Evolutionary conservation across 92 coral and sea anemone genomes (phyloP).

Genomic region (Epizoanthus illoricatus): DNA sequence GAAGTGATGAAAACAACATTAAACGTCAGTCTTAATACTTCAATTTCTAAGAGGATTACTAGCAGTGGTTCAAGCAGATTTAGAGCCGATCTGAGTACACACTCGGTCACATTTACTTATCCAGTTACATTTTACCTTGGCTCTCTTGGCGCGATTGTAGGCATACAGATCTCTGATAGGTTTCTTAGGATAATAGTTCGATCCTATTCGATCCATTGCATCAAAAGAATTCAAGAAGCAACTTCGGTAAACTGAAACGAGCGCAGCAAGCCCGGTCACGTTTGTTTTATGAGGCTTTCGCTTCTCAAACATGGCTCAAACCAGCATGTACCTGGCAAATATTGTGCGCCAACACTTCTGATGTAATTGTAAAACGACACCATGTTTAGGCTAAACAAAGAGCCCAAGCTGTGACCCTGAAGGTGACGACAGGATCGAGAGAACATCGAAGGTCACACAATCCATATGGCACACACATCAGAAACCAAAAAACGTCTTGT

Average conservation of each 20-base stretch:
- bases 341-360: background rate
- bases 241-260: background rate
- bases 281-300: background rate
- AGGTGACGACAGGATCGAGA: background rate
- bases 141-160: conserved; percentile 10
- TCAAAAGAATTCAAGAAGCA: background rate
- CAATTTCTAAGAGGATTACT: too few relatives aligned
- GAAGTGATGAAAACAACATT: too few relatives aligned
- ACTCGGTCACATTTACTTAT: too few relatives aligned
- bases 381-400: background rate
- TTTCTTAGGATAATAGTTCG: background rate
- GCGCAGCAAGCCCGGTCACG: background rate
- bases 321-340: background rate
- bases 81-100: too few relatives aligned
- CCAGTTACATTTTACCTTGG: background rate
- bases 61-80: too few relatives aligned
- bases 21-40: too few relatives aligned
- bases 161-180: conserved; percentile 13
- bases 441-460: background rate
- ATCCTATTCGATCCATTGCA: conserved; percentile 2
- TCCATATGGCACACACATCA: background rate
- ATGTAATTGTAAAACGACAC: conserved; percentile 2
- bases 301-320: background rate
- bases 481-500: too few relatives aligned
- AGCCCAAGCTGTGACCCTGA: background rate